Conservation (phyloP, 2,888 invertebrate species). For the Ochropacha duplaris region DNA sequence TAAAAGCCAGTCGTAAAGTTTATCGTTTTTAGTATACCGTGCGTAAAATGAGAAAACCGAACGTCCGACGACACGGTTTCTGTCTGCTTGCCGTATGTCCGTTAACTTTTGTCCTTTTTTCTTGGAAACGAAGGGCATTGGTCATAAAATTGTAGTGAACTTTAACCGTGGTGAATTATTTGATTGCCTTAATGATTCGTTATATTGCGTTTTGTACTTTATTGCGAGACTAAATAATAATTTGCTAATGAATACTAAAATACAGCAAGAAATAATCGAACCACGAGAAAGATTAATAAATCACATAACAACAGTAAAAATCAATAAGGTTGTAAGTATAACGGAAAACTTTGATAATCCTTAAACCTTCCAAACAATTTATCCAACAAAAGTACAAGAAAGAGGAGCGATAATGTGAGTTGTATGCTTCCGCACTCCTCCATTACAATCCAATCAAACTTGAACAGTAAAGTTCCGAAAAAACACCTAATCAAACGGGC, state of each 20-base stretch:
- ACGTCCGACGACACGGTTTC: conserved; percentile 12
- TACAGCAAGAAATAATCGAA: too few species aligned
- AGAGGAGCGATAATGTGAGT: conserved; percentile 50
- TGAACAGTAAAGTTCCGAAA: conserved; percentile 60
- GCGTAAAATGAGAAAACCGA: conserved; percentile 56
- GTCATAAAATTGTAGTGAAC: conserved; percentile 1
- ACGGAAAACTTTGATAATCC: conserved; percentile 8
- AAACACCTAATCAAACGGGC: conserved; percentile 59
- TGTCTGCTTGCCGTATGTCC: neutral
- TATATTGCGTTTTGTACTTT: neutral
- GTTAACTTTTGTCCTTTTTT: neutral
- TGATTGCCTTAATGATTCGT: neutral
- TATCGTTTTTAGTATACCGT: conserved; percentile 69
- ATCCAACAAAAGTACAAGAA: conserved; percentile 38
- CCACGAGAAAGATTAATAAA: conserved; percentile 3
- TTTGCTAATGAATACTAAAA: too few species aligned
- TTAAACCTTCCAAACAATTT: conserved; percentile 32
- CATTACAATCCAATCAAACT: conserved; percentile 69
- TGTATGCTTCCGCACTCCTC: conserved; percentile 42
- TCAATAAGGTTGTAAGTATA: conserved; percentile 10
- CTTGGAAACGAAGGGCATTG: neutral
- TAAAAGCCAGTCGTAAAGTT: conserved; percentile 70
- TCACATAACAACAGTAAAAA: conserved; percentile 13
- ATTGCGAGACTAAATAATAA: neutral
- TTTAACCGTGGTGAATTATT: neutral